These are phyloP conservation scores for Cotesia congregata DNA, from an alignment of 2,888 invertebrate genomes.

Conservation along the genomic window DNA sequence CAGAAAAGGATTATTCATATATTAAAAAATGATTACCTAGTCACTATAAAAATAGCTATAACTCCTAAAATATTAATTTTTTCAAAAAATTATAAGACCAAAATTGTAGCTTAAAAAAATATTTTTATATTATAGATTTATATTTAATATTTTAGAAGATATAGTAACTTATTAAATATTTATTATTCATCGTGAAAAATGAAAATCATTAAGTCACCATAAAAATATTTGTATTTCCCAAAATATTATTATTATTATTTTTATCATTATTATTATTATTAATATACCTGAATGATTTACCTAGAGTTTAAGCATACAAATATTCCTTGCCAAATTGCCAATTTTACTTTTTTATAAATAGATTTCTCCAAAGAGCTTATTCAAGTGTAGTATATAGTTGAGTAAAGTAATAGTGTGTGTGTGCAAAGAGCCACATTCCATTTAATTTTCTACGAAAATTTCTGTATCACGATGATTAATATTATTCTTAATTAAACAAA, in stretches of 20 bases:
- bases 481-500: not conserved
- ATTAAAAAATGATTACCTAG: too few species aligned
- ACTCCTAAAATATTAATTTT: too few species aligned
- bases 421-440: not conserved
- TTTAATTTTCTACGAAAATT: not conserved
- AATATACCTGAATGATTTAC: not conserved
- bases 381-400: not conserved
- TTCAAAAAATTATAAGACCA: too few species aligned
- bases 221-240: not conserved
- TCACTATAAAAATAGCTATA: too few species aligned
- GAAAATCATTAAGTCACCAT: not conserved
- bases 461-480: not conserved
- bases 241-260: not conserved
- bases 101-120: too few species aligned
- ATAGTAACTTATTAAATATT: too few species aligned
- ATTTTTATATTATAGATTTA: too few species aligned
- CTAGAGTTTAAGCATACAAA: not conserved
- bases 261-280: not conserved
- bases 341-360: not conserved
- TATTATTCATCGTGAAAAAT: too few species aligned
- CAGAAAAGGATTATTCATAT: too few species aligned
- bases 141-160: too few species aligned
- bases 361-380: slow-evolving; percentile 1
- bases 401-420: not conserved
- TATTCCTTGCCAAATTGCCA: not conserved